A percentile compares a stretch with the other conserved stretches of the same genome.
phyloP scores from a whole-genome alignment of 2,888 invertebrate species.

The Rotaria magnacalcarata region DNA sequence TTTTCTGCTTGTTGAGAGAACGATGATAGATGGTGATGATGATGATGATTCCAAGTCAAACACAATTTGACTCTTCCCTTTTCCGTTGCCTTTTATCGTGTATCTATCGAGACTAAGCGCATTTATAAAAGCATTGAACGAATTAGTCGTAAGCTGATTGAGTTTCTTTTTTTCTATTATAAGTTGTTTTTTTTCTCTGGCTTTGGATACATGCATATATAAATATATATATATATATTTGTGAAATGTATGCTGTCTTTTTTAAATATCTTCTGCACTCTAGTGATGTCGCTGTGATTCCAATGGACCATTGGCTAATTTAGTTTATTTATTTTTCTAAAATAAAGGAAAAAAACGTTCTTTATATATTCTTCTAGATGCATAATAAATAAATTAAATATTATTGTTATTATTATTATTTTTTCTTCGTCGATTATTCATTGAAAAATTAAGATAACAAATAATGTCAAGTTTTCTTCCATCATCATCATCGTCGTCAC shows the following conservation, averaged over 20 bases:
- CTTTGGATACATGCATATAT: not conserved
- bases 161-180: not conserved
- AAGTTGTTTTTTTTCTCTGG: not conserved
- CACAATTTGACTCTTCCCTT: not conserved
- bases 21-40: conserved; percentile 11
- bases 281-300: conserved; percentile 7
- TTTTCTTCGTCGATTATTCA: not conserved
- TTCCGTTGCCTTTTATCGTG: not conserved
- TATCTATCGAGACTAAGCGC: not conserved
- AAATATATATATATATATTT: not conserved
- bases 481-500: not conserved
- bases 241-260: not conserved
- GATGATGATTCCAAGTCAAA: not conserved
- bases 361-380: not conserved
- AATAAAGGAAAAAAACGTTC: not conserved
- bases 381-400: not conserved
- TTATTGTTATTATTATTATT: not conserved
- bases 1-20: not conserved
- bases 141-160: not conserved
- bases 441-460: not conserved
- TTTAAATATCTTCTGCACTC: not conserved
- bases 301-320: not conserved
- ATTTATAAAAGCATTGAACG: not conserved
- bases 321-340: conserved; percentile 10
- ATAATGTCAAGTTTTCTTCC: conserved; percentile 7